Percentiles rank a stretch among this genome's conserved stretches.
Conservation (phyloP, 2,888 invertebrate species). For the Onthophagus sagittarius region DNA sequence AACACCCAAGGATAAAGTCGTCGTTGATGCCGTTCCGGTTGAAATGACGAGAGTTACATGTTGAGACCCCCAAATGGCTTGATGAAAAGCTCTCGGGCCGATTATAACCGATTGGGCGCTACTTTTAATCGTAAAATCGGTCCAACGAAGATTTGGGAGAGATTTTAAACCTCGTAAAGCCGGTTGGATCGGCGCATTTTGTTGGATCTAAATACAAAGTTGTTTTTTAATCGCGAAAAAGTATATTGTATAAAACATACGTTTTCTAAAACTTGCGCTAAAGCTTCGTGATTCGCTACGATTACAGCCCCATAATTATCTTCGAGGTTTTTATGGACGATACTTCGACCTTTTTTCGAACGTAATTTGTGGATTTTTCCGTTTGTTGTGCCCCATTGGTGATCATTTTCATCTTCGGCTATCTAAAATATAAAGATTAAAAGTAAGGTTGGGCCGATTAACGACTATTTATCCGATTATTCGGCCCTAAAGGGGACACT, state of each 20-base stretch:
- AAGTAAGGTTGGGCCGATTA: too few relatives aligned
- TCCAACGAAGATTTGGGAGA: slow-evolving; percentile 68
- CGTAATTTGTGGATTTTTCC: slow-evolving; percentile 55
- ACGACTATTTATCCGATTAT: too few relatives aligned
- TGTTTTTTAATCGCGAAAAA: not conserved
- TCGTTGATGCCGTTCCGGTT: slow-evolving; percentile 59
- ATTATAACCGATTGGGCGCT: slow-evolving; percentile 53
- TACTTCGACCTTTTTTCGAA: slow-evolving; percentile 74
- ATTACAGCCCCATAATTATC: slow-evolving; percentile 89
- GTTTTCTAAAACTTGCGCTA: slow-evolving; percentile 85
- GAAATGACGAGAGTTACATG: slow-evolving; percentile 66
- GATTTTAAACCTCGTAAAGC: slow-evolving; percentile 69
- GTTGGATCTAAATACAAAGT: slow-evolving; percentile 57
- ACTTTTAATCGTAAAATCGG: slow-evolving; percentile 61
- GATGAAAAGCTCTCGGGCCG: slow-evolving; percentile 70
- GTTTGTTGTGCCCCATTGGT: slow-evolving; percentile 48
- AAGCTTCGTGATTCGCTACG: slow-evolving; percentile 84
- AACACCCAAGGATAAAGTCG: slow-evolving; percentile 53
- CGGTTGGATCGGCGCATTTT: slow-evolving; percentile 64
- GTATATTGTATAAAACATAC: slow-evolving; percentile 52
- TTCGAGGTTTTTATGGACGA: slow-evolving; percentile 80
- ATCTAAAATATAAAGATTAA: slow-evolving; percentile 22
- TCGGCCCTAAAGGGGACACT: too few relatives aligned
- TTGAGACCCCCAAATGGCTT: slow-evolving; percentile 71
- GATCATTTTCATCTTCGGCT: slow-evolving; percentile 36